Evolutionary conservation across 2,797 vertebrate species (phyloP), one percentile per base, ranked within the genome.

Genomic region (Anas acuta): DNA sequence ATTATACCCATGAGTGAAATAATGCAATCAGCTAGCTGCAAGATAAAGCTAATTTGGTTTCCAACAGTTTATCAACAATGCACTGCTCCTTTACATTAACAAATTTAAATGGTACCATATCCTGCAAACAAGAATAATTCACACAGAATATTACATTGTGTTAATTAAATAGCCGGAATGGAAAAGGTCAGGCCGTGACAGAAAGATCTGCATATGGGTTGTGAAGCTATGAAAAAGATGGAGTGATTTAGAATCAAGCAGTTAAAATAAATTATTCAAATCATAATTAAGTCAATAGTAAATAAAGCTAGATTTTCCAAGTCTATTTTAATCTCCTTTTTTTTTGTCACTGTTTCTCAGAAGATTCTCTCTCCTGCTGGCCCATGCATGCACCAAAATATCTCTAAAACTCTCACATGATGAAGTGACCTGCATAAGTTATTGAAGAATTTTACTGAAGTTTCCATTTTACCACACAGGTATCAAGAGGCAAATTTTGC

Each of bases 31-130:
- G 87, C 86, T 95, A 83, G 90, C 93, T 97, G 92, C 95, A 95
- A 97, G 90, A 97, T 97, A 97, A 98, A 97, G 96, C 94, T 97
- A 97, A 98, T 97, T 97, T 97, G 88, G 88, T 96, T 97, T 97
- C 96, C 95, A 95, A 95, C 94, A 95, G 94, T 96, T 97, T 98
- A 97, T 97, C 96, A 98, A 97, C 95, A 98, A 98, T 96, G 91
- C 95, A 96, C 93, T 92, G 92, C 93, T 91, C 86, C 96, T 97
- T 96, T 97, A 97, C 95, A 96, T 97, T 97, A 97, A 95, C 87
- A 96, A 97, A 97, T 97, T 95, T 96, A 97, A 96, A 94, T 57
- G 41, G 94, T 95, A 93, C 51, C 89, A 87, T 84, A 97, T 91
- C 93, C 95, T 90, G 93, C 95, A 95, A 96, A 97, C 89, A 95